Percentiles rank a stretch among this genome's conserved stretches.
phyloP scores from a whole-genome alignment of 2,113 vertebrate species.

The Nipponia nippon region DNA sequence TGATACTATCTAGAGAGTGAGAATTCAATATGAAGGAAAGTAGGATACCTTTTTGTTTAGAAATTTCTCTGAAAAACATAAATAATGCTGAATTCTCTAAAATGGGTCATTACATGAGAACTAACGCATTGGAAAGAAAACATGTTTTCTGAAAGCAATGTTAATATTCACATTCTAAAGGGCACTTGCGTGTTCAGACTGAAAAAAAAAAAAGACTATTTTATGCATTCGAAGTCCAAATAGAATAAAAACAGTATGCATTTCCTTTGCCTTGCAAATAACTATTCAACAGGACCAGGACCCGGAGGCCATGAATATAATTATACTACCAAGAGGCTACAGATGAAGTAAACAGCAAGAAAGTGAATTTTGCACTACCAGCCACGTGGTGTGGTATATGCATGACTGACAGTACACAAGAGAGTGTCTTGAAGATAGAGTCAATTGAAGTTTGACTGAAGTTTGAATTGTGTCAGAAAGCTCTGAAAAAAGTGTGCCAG shows the following conservation, averaged over 20 bases:
- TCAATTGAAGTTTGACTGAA: neutral
- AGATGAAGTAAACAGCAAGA: neutral
- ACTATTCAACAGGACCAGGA: neutral
- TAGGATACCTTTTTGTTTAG: neutral
- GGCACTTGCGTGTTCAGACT: neutral
- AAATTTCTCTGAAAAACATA: neutral
- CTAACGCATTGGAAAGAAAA: neutral
- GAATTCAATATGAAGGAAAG: neutral
- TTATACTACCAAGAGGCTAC: neutral
- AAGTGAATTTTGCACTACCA: neutral
- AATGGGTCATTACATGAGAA: neutral
- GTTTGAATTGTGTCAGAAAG: neutral
- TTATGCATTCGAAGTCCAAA: neutral
- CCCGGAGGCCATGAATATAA: neutral
- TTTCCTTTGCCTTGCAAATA: slow-evolving; percentile 35
- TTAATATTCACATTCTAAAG: slow-evolving; percentile 13
- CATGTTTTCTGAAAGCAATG: neutral
- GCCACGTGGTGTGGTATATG: fast-evolving
- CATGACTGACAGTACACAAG: neutral
- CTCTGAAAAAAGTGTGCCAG: neutral
- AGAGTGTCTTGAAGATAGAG: neutral
- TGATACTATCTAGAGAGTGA: neutral
- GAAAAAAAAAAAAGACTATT: neutral
- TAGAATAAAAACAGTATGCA: neutral
- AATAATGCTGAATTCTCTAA: neutral